A percentile compares a stretch with the other conserved stretches of the same genome.
These are phyloP conservation scores for Volucella inflata DNA, from an alignment of 2,888 invertebrate species.

Conservation along the genomic window DNA sequence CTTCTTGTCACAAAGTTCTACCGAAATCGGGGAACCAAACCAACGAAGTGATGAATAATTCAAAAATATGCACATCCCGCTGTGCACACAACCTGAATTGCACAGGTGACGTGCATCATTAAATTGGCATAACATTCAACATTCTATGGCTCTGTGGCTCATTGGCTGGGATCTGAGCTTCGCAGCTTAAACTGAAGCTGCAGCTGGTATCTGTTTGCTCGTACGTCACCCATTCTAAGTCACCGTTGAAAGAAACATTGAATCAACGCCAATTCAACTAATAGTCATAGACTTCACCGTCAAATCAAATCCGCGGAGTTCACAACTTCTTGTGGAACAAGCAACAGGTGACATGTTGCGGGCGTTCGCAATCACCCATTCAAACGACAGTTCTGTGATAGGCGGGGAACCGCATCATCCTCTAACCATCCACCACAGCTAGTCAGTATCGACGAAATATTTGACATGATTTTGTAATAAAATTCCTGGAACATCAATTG, in stretches of 20 bases:
- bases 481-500: constrained; percentile 75
- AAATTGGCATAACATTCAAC: constrained; percentile 72
- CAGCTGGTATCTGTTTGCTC: not conserved
- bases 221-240: constrained; percentile 33
- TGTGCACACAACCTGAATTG: constrained; percentile 55
- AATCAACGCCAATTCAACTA: constrained; percentile 1
- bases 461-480: constrained; percentile 75
- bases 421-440: constrained; percentile 1
- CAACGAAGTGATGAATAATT: constrained; percentile 68
- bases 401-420: constrained; percentile 2
- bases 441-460: constrained; percentile 51
- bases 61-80: constrained; percentile 69
- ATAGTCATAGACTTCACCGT: constrained; percentile 1
- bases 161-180: no score
- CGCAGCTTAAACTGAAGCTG: no score
- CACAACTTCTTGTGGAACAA: constrained; percentile 57
- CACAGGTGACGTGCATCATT: constrained; percentile 75
- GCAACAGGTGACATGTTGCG: constrained; percentile 74
- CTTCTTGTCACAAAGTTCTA: constrained; percentile 16
- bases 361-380: constrained; percentile 69
- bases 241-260: constrained; percentile 32
- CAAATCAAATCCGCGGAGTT: constrained; percentile 52
- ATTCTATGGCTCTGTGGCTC: constrained; percentile 23
- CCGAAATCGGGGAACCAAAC: constrained; percentile 44
- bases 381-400: constrained; percentile 60